Base-by-base conservation (phyloP, 2,797 vertebrate species). In the Triplophysa bombifrons region DNA sequence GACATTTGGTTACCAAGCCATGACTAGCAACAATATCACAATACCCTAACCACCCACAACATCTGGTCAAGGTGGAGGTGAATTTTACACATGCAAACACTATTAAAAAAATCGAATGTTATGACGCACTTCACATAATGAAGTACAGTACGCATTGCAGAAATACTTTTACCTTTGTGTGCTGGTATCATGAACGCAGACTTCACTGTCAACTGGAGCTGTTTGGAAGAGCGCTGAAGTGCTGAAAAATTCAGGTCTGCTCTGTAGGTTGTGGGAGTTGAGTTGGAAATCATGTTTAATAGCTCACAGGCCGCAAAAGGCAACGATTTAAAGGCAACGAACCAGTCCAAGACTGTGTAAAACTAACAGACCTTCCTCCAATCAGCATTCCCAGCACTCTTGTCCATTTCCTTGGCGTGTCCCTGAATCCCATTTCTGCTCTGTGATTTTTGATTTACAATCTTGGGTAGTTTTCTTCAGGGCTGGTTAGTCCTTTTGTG, bases 11-110 rank as follows among this genome's bases (percentile, higher is more conserved):
- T 4, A n/a, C 22, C 25, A 41, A 86, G 38, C 17, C 12, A 25
- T 27, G 6, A 10, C 1, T 56, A 56, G n/a, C 53, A 56, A 56
- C 19, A 3, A 20, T 6, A 22, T 13, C 12, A 20, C 11, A 64
- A 19, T 38, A 8, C 30, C 14, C 27, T 64, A 63, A 64, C 61
- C 11, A 61, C 25, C 58, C 22, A 25, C 22, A 27, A 25, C 58
- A 27, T 14, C 16, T 25, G 5, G 30, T 17, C 16, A 63, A 27
- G 30, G 61, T 38, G 16, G 14, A 3, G 4, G 20, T 11, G 11
- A 22, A 13, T 58, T 58, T 22, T 51, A 85, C 67, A 80, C 71
- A 83, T 85, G 84, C 86, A 75, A 84, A 78, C 34, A 8, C 6
- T 38, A 8, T 38, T 38, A 4, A 30, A 38, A 7, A 38, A 38